Percentiles rank a stretch among this genome's conserved stretches.
Evolutionary conservation across 2,113 vertebrate genomes (phyloP).

Genomic region (Tachuris rubrigastra): DNA sequence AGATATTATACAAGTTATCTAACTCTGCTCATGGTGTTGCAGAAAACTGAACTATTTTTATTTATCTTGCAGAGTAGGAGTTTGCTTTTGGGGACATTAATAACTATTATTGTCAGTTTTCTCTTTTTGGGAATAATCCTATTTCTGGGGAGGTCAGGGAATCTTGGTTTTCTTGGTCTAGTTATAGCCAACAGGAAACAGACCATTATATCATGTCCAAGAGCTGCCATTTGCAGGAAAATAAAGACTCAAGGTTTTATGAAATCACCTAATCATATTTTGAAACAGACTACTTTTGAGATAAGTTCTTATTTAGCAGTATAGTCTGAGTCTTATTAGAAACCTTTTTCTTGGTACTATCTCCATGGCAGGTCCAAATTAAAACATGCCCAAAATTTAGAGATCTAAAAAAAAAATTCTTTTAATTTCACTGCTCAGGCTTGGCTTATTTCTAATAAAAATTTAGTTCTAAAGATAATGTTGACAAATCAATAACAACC

Average conservation of each 20-base stretch:
- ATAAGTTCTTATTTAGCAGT: neutral
- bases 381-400: neutral
- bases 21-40: neutral
- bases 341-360: neutral
- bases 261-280: neutral
- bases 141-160: neutral
- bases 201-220: neutral
- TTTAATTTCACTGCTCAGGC: neutral
- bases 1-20: neutral
- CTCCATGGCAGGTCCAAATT: neutral
- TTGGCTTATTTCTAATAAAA: neutral
- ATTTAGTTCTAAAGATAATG: neutral
- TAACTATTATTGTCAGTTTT: constrained; percentile 1
- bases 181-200: constrained; percentile 24
- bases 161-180: neutral
- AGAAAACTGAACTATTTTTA: neutral
- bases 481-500: neutral
- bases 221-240: neutral
- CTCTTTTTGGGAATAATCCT: neutral
- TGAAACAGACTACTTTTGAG: neutral
- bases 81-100: neutral
- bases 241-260: neutral
- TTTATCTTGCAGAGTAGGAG: neutral
- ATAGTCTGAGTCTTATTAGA: neutral
- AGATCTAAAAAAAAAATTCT: neutral